Conservation (phyloP, 2,888 invertebrate genomes). For the Ditylenchus weischeri region DNA sequence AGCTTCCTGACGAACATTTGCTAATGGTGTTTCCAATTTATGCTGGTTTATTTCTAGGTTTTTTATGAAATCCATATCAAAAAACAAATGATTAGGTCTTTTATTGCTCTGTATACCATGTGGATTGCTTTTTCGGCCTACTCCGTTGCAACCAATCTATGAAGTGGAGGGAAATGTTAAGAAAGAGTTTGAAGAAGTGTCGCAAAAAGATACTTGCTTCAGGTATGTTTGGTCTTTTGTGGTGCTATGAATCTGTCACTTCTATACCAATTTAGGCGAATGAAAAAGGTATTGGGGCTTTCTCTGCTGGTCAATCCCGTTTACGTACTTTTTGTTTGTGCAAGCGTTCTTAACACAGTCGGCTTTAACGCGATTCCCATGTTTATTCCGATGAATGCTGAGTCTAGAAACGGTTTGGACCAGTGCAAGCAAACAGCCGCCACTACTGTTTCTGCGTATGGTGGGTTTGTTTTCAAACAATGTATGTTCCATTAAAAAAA, state of each 20-base stretch:
- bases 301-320: constrained; percentile 77
- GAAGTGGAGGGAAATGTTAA: constrained; percentile 30
- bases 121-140: constrained; percentile 83
- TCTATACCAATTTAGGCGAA: too few relatives aligned
- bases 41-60: neutral
- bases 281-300: constrained; percentile 74
- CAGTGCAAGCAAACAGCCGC: constrained; percentile 39
- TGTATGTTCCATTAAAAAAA: neutral
- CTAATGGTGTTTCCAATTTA: constrained; percentile 74
- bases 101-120: constrained; percentile 83
- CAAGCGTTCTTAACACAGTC: constrained; percentile 90
- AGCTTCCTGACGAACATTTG: constrained; percentile 73
- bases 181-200: too few relatives aligned
- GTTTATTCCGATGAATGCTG: constrained; percentile 45
- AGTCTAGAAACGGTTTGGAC: constrained; percentile 20
- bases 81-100: constrained; percentile 60
- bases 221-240: too few relatives aligned
- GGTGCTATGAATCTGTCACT: too few relatives aligned
- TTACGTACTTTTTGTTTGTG: constrained; percentile 82
- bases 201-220: too few relatives aligned
- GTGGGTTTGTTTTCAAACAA: constrained; percentile 23
- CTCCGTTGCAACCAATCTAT: constrained; percentile 60
- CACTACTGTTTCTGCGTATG: constrained; percentile 45
- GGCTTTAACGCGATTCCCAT: constrained; percentile 91
- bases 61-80: neutral